Conservation (phyloP, 30 jellyfish, hydroid and myxozoan genomes). For the Aurelia sp. region DNA sequence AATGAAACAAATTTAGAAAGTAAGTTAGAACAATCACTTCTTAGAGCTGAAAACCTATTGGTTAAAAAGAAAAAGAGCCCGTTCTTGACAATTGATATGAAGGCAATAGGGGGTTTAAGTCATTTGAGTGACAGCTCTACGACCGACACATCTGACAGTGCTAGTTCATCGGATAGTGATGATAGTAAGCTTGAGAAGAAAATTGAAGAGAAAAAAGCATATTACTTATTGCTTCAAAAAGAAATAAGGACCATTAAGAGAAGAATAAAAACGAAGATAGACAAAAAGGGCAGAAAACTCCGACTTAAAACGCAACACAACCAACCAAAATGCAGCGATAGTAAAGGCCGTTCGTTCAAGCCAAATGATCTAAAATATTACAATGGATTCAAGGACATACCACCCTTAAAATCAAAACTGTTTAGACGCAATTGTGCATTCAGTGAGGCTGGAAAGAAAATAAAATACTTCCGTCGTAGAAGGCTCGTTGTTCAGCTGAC, state of each 20-base stretch:
- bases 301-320: not conserved
- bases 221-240: not conserved
- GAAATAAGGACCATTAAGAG: not conserved
- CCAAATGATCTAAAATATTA: not conserved
- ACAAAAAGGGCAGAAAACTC: not conserved
- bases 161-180: conserved; percentile 6
- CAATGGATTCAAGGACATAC: not conserved
- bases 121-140: not conserved
- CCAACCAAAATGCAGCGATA: not conserved
- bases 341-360: not conserved
- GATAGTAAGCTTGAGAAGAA: conserved; percentile 5
- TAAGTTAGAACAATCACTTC: not conserved
- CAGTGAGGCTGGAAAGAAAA: not conserved
- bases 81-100: not conserved
- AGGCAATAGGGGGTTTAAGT: not conserved
- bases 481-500: not conserved
- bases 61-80: not conserved
- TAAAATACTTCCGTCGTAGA: not conserved
- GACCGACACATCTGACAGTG: not conserved
- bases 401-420: not conserved
- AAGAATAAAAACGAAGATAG: not conserved
- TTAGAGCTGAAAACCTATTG: not conserved
- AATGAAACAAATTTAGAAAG: not conserved
- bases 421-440: no score
- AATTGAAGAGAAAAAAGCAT: conserved; percentile 13